Base-by-base conservation (phyloP, 2,797 vertebrate species). In the Brachyalestes nurse region DNA sequence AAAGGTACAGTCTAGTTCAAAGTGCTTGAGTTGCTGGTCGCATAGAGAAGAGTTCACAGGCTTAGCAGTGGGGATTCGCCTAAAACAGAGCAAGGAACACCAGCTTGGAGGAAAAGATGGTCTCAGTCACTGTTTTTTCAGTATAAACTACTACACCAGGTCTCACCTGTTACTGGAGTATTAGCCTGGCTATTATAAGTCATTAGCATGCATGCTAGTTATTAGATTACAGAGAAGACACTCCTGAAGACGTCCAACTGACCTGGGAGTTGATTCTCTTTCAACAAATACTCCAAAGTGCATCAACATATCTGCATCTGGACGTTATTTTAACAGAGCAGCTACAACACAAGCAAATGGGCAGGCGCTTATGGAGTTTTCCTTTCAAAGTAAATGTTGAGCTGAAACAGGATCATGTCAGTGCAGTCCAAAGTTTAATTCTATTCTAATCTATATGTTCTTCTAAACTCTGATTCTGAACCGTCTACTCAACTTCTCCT, bases 1-100 rank as follows among this genome's bases (percentile, higher is more conserved):
- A 49, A 69, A 69, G 66, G 66, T 45, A 49, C 66, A 13, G 66
- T 69, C 66, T 25, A 45, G 40, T 47, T 58, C 10, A 58, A 21
- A 57, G 53, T 42, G 53, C 53, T 73, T 1, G 19, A 23, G 71
- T 21, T 42, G 53, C 71, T 21, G 34, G 53, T 42, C 13, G 49
- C 23, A 5, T 62, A 28, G 14, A 62, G 25, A 34, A 34, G 23
- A 62, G 60, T 16, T 62, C 25, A 34, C 28, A 38, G 61, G 17
- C 61, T 34, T 17, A 17, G 61, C 61, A 19, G 28, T 64, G 14
- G 60, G 61, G 7, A 16, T 62, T 62, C 28, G 60, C 25, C 23
- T 21, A 34, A 34, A 47, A 47, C 5, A 60, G n/a, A 8, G 57
- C 21, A 12, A 34, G 28, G 34, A 38, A 21, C 17, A 57, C 6